Percentiles rank a stretch among this genome's conserved stretches.
Evolutionary conservation across 1,140 invertebrate species (phyloP).

Genomic region (Aphaenogaster rudis): DNA sequence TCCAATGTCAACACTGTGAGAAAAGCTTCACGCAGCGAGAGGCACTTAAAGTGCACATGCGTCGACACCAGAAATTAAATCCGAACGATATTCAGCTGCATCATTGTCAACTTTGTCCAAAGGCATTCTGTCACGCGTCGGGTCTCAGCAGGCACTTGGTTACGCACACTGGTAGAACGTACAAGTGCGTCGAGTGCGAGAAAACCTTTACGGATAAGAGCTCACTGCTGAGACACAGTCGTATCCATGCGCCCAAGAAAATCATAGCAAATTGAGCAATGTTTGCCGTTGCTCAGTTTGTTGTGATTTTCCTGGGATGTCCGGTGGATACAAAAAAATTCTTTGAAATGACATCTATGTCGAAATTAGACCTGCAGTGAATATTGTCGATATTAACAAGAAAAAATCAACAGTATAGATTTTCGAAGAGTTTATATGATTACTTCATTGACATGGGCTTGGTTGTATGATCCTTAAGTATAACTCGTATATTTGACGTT

Average conservation of each 20-base stretch:
- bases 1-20: slow-evolving; percentile 91
- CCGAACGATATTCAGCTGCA: slow-evolving; percentile 89
- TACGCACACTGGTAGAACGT: slow-evolving; percentile 90
- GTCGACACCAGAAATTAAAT: slow-evolving; percentile 88
- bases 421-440: slow-evolving; percentile 7
- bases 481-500: slow-evolving; percentile 15
- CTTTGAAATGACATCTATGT: neutral
- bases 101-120: slow-evolving; percentile 90
- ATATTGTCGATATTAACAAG: slow-evolving; percentile 13
- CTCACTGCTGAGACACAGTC: slow-evolving; percentile 89
- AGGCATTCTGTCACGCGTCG: slow-evolving; percentile 90
- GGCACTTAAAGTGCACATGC: slow-evolving; percentile 89
- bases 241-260: slow-evolving; percentile 86
- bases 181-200: slow-evolving; percentile 89
- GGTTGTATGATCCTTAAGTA: neutral
- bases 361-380: neutral
- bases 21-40: slow-evolving; percentile 92
- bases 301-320: slow-evolving; percentile 20
- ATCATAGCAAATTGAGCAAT: slow-evolving; percentile 68
- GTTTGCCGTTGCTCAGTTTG: slow-evolving; percentile 8
- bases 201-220: slow-evolving; percentile 91
- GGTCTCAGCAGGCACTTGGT: slow-evolving; percentile 91
- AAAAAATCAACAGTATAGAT: neutral
- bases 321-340: neutral
- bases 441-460: slow-evolving; percentile 26